Evolutionary conservation across 2,888 invertebrate species (phyloP), one percentile per base, ranked within the genome.

Genomic region (Cryptocephalus primarius): DNA sequence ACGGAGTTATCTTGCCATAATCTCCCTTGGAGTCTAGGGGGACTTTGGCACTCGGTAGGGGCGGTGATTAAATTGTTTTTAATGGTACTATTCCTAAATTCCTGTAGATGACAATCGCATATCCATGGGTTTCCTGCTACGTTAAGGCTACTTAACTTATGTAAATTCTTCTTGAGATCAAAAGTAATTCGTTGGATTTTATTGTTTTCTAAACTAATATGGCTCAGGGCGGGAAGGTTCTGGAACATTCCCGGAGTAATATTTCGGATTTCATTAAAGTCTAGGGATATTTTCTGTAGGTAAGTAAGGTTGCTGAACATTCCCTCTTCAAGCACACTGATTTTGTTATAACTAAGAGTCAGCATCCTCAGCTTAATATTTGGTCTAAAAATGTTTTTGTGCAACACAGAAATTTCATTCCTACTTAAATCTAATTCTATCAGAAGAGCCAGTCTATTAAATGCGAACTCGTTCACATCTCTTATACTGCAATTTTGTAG

Each of bases 51-150:
- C 33, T 79, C 76, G 33, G 88, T 87, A 1, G 85, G 82, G 13
- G 80, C 75, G 0, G 86, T 83, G 59, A 88, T 84, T 12, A 91
- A 72, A 44, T 86, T 86, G 50, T 78, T 78, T 48, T 78, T 75
- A 9, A 85, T 77, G 10, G 82, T 79, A 78, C 84, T 88, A 60
- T 87, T 82, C 40, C 88, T 79, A 55, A 92, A 86, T 12, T 78
- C 77, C 60, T 86, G 82, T 45, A 93, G 71, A 52, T 83, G 80
- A 61, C 93, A 93, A 62, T 92, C 88, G 63, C 93, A 93, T 49
- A 83, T 78, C 92, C 92, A 93, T 0, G 85, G 86, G 65, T 93
- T 93, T 50, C 83, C 42, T 32, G 42, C 32, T 1, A 92, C 73
- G 45, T 83, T 83, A 39, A 93, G 72, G 59, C 84, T 85, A 31